A percentile compares a stretch with the other conserved stretches of the same genome.
These are phyloP conservation scores for Crocallis elinguaria DNA, from an alignment of 2,888 invertebrate species.

Conservation along the genomic window DNA sequence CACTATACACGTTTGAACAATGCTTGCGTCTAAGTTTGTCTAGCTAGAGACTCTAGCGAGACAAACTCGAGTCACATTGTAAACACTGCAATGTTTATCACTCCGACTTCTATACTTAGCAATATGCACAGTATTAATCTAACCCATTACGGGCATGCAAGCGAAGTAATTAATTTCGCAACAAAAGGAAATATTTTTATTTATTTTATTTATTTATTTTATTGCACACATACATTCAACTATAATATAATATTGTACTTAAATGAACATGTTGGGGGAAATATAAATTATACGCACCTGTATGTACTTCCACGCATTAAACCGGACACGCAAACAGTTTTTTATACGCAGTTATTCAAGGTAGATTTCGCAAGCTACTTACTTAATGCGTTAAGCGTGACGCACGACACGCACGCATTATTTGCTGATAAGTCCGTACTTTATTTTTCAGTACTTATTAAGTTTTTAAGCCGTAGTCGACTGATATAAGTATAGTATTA, in stretches of 20 bases:
- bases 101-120: conserved; percentile 23
- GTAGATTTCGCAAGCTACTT: conserved; percentile 12
- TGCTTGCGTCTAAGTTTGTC: too few species aligned
- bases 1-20: too few species aligned
- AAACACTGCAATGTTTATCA: not conserved
- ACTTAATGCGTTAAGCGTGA: conserved; percentile 1
- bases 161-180: conserved; percentile 51
- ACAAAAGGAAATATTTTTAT: conserved; percentile 59
- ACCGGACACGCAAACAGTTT: conserved; percentile 47
- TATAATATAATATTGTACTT: conserved; percentile 51
- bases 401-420: not conserved
- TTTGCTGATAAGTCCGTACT: not conserved
- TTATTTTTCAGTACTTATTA: too few species aligned
- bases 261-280: conserved; percentile 47
- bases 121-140: conserved; percentile 28
- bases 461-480: too few species aligned
- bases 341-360: conserved; percentile 20
- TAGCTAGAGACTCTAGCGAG: too few species aligned
- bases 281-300: conserved; percentile 51
- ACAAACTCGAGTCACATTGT: not conserved
- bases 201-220: too few species aligned
- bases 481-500: too few species aligned
- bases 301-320: conserved; percentile 49
- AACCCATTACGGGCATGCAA: conserved; percentile 39
- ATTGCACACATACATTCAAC: too few species aligned